Conservation (phyloP, 2,113 vertebrate genomes). For the Suricata suricatta region DNA sequence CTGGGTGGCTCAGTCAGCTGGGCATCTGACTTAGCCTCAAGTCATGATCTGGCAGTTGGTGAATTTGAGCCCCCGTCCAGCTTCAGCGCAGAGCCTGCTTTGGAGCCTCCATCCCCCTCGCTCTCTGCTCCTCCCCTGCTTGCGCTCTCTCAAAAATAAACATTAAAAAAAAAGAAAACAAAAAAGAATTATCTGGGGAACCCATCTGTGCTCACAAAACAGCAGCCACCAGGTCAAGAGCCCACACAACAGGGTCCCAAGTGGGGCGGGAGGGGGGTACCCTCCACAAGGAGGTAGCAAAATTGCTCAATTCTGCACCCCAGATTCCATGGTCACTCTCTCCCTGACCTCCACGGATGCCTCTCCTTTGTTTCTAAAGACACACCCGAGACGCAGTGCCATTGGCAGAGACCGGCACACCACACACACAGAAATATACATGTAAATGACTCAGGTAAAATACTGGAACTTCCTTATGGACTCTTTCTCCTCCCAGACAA, state of each 20-base stretch:
- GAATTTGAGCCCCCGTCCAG: no score
- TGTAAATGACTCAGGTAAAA: not conserved
- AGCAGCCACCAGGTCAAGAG: not conserved
- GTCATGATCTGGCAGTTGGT: no score
- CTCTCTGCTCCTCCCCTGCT: no score
- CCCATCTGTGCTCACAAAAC: not conserved
- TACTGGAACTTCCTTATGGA: not conserved
- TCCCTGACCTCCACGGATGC: fast-evolving
- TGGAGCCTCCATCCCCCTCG: no score
- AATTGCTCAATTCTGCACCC: fast-evolving
- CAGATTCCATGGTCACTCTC: no score
- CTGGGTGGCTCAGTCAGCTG: no score
- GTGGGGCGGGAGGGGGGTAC: no score
- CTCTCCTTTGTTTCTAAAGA: not conserved
- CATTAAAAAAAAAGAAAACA: no score
- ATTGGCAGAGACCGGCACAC: not conserved
- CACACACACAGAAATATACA: no score
- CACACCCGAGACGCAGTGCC: not conserved
- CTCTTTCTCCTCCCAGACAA: not conserved
- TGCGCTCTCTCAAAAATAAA: no score
- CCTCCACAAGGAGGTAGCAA: fast-evolving
- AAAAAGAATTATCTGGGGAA: not conserved
- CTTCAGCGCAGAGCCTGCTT: no score
- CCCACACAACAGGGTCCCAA: not conserved
- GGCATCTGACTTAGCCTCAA: no score